Evolutionary conservation across 2,797 vertebrate species (phyloP), one percentile per base, ranked within the genome.

Genomic region (Anguilla pacifica): DNA sequence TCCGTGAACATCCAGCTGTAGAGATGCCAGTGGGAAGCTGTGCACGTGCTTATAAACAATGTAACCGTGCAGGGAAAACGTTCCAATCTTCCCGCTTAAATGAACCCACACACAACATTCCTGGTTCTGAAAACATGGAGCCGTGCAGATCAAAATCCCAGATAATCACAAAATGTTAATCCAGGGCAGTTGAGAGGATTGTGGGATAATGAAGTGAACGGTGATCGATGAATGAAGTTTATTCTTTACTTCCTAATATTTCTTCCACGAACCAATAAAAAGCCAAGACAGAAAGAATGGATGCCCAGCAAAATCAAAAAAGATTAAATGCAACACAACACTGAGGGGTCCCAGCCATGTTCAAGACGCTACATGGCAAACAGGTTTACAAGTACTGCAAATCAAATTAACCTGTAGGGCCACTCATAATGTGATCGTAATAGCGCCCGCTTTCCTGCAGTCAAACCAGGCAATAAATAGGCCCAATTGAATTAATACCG

Each of bases 401-500:
- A 81, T 49, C 43, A 49, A 81, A 49, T 81, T 81, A 49, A 81
- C 77, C 77, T 81, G 43, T 49, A 81, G 77, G 39, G 2, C 77
- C 72, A 25, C 77, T 81, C 77, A n/a, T 81, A 49, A 81, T 81
- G 39, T 81, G 77, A 49, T 49, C 19, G 19, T 81, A 81, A 81
- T n/a, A 25, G 77, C 39, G 39, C 43, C 43, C 43, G 7, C 77
- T 86, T 67, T 57, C n/a, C 22, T 82, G 25, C 57, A 86, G 28
- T 53, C 49, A 67, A 67, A 82, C 87, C 84, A 79, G n/a, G 43
- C 51, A 64, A 83, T 79, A 51, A 87, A 90, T 77, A 51, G 86
- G 64, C 53, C 83, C 86, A 87, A 88, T 72, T 87, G 55, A 87
- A 83, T 88, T 87, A 87, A 17, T 17, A 7, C 39, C 57, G 77